Evolutionary conservation across 1,140 invertebrate species (phyloP).

Genomic region (Calycopis cecrops): DNA sequence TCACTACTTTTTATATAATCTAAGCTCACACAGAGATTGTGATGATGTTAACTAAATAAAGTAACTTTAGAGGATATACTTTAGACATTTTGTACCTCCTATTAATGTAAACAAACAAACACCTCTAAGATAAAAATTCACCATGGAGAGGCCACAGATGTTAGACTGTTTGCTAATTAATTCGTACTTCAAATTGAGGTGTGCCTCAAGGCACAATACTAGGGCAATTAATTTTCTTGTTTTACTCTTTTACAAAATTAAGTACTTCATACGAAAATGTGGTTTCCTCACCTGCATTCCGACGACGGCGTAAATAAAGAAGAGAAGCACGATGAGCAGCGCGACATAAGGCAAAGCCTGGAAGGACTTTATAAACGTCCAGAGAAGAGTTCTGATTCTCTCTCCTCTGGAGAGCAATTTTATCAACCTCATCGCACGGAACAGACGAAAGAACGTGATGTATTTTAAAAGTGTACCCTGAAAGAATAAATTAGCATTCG

Average conservation of each 20-base stretch:
- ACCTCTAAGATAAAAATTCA: too few relatives aligned
- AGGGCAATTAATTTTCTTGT: background rate
- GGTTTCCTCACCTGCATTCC: constrained; percentile 93
- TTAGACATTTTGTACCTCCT: too few relatives aligned
- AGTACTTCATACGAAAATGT: too few relatives aligned
- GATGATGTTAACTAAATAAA: too few relatives aligned
- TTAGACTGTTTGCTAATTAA: too few relatives aligned
- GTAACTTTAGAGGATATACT: too few relatives aligned
- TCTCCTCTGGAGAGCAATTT: constrained; percentile 98
- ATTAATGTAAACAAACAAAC: too few relatives aligned
- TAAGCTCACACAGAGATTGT: too few relatives aligned
- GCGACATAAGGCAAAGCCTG: constrained; percentile 99
- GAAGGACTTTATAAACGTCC: constrained; percentile 99
- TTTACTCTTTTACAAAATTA: background rate
- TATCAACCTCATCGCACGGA: constrained; percentile 98
- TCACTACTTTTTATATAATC: too few relatives aligned
- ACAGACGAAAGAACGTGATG: constrained; percentile 99
- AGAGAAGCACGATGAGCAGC: constrained; percentile 97
- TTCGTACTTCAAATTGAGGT: background rate
- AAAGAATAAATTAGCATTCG: constrained; percentile 72
- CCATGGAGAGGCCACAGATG: too few relatives aligned
- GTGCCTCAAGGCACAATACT: background rate
- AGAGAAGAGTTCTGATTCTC: constrained; percentile 96
- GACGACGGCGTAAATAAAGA: constrained; percentile 99
- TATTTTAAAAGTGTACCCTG: constrained; percentile 92